A percentile compares a stretch with the other conserved stretches of the same genome.
Conservation (phyloP, 2,888 invertebrate genomes). For the Brenthis hecate region DNA sequence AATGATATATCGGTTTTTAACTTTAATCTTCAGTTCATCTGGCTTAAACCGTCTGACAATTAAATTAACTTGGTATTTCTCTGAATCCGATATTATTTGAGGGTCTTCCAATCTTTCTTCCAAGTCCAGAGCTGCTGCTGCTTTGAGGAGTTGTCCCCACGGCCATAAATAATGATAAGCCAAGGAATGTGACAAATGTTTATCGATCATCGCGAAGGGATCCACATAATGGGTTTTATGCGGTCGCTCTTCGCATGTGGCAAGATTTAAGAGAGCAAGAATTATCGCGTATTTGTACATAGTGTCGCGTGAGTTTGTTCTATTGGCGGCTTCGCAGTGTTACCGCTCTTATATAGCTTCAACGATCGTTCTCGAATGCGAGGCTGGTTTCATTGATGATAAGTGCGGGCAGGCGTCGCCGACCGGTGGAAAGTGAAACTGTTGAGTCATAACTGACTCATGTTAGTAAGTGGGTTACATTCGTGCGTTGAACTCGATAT, state of each 20-base stretch:
- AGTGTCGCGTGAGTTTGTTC: constrained; percentile 46
- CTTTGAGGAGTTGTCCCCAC: constrained; percentile 69
- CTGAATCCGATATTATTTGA: constrained; percentile 61
- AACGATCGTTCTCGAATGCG: constrained; percentile 70
- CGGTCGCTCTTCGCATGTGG: constrained; percentile 53
- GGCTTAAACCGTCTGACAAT: constrained; percentile 68
- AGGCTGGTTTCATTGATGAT: constrained; percentile 63
- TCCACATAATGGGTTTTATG: constrained; percentile 54
- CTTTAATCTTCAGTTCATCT: constrained; percentile 68
- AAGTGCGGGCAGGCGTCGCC: constrained; percentile 64
- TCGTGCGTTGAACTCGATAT: constrained; percentile 35
- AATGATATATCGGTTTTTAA: constrained; percentile 68
- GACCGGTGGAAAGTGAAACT: constrained; percentile 58
- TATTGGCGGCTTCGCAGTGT: constrained; percentile 50
- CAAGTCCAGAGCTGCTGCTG: constrained; percentile 60
- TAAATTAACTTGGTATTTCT: constrained; percentile 63
- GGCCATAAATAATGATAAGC: constrained; percentile 72
- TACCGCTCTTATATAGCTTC: constrained; percentile 68
- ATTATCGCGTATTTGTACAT: constrained; percentile 63
- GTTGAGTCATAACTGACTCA: constrained; percentile 41
- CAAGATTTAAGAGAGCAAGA: constrained; percentile 52
- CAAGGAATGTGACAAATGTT: constrained; percentile 65
- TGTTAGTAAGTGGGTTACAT: constrained; percentile 39
- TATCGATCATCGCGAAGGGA: constrained; percentile 65
- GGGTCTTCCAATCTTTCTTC: constrained; percentile 66